Percentiles rank a stretch among this genome's conserved stretches.
Conservation (phyloP, 2,888 invertebrate species). For the Cistogaster globosa region DNA sequence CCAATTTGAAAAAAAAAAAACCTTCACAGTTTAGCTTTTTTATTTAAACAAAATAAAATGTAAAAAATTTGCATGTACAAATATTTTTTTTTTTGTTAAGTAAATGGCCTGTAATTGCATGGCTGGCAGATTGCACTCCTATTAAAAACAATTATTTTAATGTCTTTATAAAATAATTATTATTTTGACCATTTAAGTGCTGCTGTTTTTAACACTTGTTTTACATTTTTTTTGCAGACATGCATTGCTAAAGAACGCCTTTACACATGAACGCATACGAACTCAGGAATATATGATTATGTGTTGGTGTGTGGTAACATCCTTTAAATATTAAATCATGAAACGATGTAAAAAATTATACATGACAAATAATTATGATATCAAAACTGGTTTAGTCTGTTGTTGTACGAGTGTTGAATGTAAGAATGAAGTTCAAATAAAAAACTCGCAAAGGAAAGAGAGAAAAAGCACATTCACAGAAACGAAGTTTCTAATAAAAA, state of each 20-base stretch:
- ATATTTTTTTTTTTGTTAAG: not conserved
- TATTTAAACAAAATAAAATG: no score
- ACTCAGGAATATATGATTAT: not conserved
- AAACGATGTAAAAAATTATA: not conserved
- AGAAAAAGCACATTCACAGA: no score
- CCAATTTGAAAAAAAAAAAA: no score
- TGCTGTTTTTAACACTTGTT: not conserved
- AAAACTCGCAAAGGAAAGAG: no score
- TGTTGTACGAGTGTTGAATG: no score
- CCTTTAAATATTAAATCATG: not conserved
- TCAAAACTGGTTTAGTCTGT: no score
- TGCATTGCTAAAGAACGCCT: conserved; percentile 36
- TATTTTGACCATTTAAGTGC: not conserved
- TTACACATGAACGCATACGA: conserved; percentile 14
- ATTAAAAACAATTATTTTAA: conserved; percentile 6
- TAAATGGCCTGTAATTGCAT: not conserved
- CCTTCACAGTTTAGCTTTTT: no score
- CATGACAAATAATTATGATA: not conserved
- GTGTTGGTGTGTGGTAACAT: not conserved
- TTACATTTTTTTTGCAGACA: conserved; percentile 17
- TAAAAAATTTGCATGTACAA: no score
- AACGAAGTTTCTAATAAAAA: no score
- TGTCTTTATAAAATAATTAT: not conserved
- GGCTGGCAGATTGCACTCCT: not conserved
- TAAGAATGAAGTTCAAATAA: no score